phyloP scores from a whole-genome alignment of 2,113 vertebrate species.

The Cryptomyrus ogoouensis region DNA sequence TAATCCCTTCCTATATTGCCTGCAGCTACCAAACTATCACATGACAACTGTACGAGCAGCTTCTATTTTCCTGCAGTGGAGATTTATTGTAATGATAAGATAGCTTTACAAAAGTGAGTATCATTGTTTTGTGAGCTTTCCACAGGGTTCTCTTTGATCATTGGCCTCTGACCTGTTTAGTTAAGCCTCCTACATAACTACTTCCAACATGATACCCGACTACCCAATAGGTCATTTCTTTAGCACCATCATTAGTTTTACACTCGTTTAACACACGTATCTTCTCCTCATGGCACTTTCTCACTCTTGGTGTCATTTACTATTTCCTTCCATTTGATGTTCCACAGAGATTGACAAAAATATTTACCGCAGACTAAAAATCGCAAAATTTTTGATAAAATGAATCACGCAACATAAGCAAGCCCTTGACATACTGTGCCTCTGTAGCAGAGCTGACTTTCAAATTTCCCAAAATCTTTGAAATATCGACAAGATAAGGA shows the following conservation, averaged over 20 bases:
- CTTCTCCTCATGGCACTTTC: slow-evolving; percentile 32
- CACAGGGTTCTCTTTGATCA: slow-evolving; percentile 63
- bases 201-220: slow-evolving; percentile 62
- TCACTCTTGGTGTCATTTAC: not conserved
- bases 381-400: not conserved
- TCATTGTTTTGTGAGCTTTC: slow-evolving; percentile 60
- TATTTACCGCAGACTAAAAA: not conserved
- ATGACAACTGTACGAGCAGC: slow-evolving; percentile 55
- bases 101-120: slow-evolving; percentile 66
- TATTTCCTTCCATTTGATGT: slow-evolving; percentile 25
- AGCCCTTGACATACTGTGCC: not conserved
- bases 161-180: slow-evolving; percentile 56
- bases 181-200: slow-evolving; percentile 65
- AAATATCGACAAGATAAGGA: not conserved
- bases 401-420: not conserved
- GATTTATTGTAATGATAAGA: slow-evolving; percentile 70
- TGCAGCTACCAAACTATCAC: slow-evolving; percentile 49
- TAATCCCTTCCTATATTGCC: slow-evolving; percentile 46
- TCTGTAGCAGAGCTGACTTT: not conserved
- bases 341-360: not conserved
- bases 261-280: slow-evolving; percentile 50
- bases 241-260: slow-evolving; percentile 32
- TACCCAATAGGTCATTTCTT: slow-evolving; percentile 60
- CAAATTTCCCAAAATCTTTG: not conserved
- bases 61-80: slow-evolving; percentile 55